These are phyloP conservation scores for Pherbina coryleti DNA, from an alignment of 2,888 invertebrate genomes.

Conservation along the genomic window DNA sequence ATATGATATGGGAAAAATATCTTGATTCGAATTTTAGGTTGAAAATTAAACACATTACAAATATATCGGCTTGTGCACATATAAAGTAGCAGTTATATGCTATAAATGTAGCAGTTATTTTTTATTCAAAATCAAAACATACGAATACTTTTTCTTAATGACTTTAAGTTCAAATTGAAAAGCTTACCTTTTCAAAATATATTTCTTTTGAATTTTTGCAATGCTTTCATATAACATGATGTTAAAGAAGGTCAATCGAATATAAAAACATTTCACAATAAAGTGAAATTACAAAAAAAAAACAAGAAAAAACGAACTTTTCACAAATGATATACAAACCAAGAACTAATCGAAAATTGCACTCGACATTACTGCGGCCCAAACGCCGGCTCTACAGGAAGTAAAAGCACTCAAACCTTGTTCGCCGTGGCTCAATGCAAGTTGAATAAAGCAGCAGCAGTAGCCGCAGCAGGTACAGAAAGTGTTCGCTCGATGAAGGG, in stretches of 20 bases:
- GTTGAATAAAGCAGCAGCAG: not conserved
- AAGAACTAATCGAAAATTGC: slow-evolving; percentile 5
- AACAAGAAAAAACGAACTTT: not conserved
- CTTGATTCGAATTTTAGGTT: too few relatives aligned
- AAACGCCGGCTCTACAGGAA: not conserved
- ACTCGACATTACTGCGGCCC: slow-evolving; percentile 3
- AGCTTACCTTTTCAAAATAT: not conserved
- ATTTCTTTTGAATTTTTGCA: not conserved
- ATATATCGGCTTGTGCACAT: too few relatives aligned
- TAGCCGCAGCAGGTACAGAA: too few relatives aligned
- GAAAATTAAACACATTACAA: too few relatives aligned
- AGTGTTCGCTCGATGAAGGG: too few relatives aligned
- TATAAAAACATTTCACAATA: not conserved
- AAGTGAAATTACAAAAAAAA: not conserved
- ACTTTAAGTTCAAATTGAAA: too few relatives aligned
- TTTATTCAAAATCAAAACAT: too few relatives aligned
- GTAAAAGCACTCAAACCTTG: not conserved
- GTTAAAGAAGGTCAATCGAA: not conserved
- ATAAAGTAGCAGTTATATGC: too few relatives aligned
- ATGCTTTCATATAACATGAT: not conserved
- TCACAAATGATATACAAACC: not conserved
- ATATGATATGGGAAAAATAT: too few relatives aligned
- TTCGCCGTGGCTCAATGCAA: slow-evolving; percentile 1
- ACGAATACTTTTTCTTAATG: too few relatives aligned
- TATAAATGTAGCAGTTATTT: too few relatives aligned